Percentiles rank a stretch among this genome's conserved stretches.
These are phyloP conservation scores for Crotalus helleri DNA, from an alignment of 2,113 vertebrate species.

Conservation along the genomic window DNA sequence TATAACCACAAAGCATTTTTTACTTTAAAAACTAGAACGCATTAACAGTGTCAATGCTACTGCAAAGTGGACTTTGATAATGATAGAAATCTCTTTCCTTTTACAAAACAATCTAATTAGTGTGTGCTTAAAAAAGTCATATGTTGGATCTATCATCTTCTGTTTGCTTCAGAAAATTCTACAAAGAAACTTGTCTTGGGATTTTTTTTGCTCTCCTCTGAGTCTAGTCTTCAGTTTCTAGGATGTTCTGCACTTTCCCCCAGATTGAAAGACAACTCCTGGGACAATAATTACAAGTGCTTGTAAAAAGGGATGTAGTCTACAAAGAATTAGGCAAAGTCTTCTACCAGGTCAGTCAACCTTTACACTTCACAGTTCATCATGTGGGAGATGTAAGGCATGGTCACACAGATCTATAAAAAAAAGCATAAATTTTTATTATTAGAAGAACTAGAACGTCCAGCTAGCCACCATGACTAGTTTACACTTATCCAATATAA, in stretches of 20 bases:
- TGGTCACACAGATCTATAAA: slow-evolving; percentile 91
- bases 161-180: background rate
- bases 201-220: background rate
- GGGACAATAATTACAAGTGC: background rate
- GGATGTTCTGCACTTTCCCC: background rate
- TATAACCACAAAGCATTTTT: background rate
- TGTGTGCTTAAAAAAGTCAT: background rate
- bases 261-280: accelerated
- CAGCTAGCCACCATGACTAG: accelerated
- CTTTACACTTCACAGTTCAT: slow-evolving; percentile 80
- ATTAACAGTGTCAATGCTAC: background rate
- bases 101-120: background rate
- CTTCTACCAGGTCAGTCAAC: slow-evolving; percentile 15
- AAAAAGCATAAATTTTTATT: background rate
- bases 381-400: slow-evolving; percentile 83
- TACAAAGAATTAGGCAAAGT: background rate
- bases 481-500: background rate
- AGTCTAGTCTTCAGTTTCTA: background rate
- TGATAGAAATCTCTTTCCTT: accelerated
- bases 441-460: background rate
- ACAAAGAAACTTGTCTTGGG: background rate
- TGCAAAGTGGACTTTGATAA: accelerated
- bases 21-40: background rate
- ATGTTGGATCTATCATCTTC: background rate
- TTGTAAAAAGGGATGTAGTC: background rate